Evolutionary conservation across 2,797 vertebrate species (phyloP).

Genomic region (Hoplostethus atlanticus): DNA sequence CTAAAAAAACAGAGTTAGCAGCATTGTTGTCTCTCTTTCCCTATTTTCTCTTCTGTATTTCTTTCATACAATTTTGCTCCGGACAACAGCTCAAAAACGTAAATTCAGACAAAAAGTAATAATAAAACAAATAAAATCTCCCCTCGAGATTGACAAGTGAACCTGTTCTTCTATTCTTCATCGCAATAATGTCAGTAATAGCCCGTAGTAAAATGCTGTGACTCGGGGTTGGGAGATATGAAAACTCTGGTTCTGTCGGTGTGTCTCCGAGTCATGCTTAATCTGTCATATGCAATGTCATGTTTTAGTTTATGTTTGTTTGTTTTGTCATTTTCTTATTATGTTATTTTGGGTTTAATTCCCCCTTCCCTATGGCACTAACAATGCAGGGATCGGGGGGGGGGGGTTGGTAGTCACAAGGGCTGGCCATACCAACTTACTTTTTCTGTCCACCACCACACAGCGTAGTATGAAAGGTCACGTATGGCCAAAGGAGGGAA

Average conservation of each 20-base stretch:
- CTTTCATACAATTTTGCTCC: background rate
- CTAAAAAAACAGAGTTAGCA: constrained; percentile 13
- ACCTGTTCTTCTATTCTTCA: too few species aligned
- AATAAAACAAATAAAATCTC: too few species aligned
- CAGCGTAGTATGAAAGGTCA: too few species aligned
- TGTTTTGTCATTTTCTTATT: background rate
- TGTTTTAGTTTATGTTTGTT: too few species aligned
- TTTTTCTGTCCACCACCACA: too few species aligned
- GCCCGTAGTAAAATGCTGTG: background rate
- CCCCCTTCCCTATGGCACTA: too few species aligned
- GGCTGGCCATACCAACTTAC: too few species aligned
- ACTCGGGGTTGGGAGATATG: background rate
- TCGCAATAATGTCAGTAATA: background rate
- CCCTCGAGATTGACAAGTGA: too few species aligned
- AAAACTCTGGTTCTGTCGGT: background rate
- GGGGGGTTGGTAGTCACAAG: too few species aligned
- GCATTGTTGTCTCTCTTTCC: constrained; percentile 25
- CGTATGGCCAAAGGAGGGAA: too few species aligned
- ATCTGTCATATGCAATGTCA: background rate
- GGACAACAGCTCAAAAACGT: background rate
- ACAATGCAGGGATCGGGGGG: too few species aligned
- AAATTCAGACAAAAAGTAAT: background rate
- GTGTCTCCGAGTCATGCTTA: background rate
- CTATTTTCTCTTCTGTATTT: background rate
- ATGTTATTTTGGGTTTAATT: too few species aligned